Evolutionary conservation across 2,797 vertebrate genomes (phyloP), one percentile per base, ranked within the genome.

Genomic region (Hypotaenidia philippensis): DNA sequence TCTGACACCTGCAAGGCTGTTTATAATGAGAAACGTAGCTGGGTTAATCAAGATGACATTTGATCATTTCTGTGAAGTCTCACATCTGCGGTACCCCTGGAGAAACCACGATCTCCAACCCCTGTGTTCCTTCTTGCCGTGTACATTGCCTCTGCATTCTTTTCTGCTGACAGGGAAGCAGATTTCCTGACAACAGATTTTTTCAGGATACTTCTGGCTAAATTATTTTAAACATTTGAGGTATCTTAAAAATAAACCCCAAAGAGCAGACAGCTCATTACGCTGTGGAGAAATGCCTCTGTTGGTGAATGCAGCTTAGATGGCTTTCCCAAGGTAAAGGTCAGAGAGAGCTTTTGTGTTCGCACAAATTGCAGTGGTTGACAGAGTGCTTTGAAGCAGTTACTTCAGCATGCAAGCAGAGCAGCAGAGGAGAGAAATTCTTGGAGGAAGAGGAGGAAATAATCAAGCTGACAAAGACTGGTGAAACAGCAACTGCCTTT

Each of bases 1-100:
- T 86, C 63, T 96, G 91, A 96, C 95, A 96, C 89, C 92, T 96
- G 94, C 91, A 92, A 89, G 76, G 57, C 87, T 95, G 87, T 83
- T 95, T 63, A 41, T 95, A 91, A 94, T 91, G 93, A 95, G 95
- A 76, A 91, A 77, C 63, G 85, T 83, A 66, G 75, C 91, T 95
- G 78, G 66, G 82, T 94, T 97, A 96, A 96, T 93, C 91, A 94
- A 77, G 83, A 74, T 0, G 29, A 92, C 91, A 91, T 94, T 81
- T 95, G 91, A 96, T 96, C 68, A 88, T 84, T 95, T 94, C 85
- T 91, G 56, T 87, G 80, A 93, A 96, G 75, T 34, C 71, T 84
- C 87, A 90, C 93, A 89, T 97, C 90, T 96, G 94, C 83, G 85
- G 83, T 89, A 81, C 55, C 75, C 71, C 77, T 64, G 74, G 83